These are phyloP conservation scores for Beroe forskalii DNA, from an alignment of 37 sponge, comb jelly and placozoan genomes.

Conservation along the genomic window DNA sequence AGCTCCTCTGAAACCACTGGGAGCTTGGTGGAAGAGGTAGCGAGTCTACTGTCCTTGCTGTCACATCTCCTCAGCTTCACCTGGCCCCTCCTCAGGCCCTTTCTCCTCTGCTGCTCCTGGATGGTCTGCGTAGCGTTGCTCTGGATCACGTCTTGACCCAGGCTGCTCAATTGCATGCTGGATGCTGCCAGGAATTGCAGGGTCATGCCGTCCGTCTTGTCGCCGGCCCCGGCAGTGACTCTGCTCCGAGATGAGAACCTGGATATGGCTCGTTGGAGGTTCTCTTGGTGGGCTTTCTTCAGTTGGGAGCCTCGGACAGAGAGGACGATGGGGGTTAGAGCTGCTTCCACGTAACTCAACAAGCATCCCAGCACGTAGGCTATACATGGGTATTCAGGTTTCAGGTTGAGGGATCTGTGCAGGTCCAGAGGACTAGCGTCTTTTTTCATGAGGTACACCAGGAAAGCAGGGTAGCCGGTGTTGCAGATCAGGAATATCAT, in stretches of 20 bases:
- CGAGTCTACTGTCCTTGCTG: neutral
- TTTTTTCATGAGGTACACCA: neutral
- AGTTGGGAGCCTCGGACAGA: conserved; percentile 9
- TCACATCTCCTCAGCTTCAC: neutral
- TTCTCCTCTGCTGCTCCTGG: neutral
- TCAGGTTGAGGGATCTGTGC: neutral
- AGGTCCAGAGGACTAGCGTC: neutral
- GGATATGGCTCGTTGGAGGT: neutral
- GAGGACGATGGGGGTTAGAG: neutral
- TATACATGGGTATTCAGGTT: neutral
- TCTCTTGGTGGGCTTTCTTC: conserved; percentile 23
- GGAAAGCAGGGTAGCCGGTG: conserved; percentile 27
- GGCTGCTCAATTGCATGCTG: conserved; percentile 35
- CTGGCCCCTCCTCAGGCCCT: neutral
- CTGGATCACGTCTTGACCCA: neutral
- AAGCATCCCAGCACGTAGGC: neutral
- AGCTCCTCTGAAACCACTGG: conserved; percentile 7
- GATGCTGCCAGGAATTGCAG: conserved; percentile 40
- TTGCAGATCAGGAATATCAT: conserved; percentile 18
- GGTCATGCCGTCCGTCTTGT: neutral
- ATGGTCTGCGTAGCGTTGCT: neutral
- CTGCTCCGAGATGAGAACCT: neutral
- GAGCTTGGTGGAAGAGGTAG: neutral
- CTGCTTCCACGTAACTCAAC: conserved; percentile 5
- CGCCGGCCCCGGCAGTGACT: neutral